These are phyloP conservation scores for Machimus rusticus DNA, from an alignment of 2,888 invertebrate species.

Conservation along the genomic window DNA sequence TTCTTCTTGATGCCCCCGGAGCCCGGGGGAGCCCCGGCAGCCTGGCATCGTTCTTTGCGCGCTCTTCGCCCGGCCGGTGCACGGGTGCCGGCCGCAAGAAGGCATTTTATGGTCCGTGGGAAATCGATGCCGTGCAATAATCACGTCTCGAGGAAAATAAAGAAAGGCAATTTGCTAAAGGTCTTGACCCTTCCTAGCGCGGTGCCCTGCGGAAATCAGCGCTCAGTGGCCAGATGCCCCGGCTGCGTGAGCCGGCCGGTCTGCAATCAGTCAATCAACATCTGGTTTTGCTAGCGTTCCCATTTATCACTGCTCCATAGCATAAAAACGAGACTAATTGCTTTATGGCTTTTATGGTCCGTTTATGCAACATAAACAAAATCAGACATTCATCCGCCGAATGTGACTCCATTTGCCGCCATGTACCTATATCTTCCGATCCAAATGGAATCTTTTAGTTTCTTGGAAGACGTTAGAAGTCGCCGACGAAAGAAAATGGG, in stretches of 20 bases:
- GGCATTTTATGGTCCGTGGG: constrained; percentile 1
- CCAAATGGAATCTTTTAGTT: neutral
- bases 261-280: constrained; percentile 31
- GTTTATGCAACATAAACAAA: constrained; percentile 35
- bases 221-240: neutral
- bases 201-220: constrained; percentile 1
- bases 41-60: neutral
- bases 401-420: constrained; percentile 1
- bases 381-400: neutral
- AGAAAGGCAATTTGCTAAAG: constrained; percentile 1
- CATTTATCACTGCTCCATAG: neutral
- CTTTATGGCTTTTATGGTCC: constrained; percentile 37
- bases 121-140: neutral
- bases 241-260: neutral
- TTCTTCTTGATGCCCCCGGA: neutral
- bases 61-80: neutral
- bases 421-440: neutral
- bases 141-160: constrained; percentile 4
- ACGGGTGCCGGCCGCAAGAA: neutral
- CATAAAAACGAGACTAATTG: constrained; percentile 21
- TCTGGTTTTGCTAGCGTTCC: constrained; percentile 13
- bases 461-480: constrained; percentile 28
- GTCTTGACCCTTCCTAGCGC: constrained; percentile 16
- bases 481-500: constrained; percentile 17
- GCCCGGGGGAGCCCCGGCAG: neutral